A percentile compares a stretch with the other conserved stretches of the same genome.
Evolutionary conservation across 2,797 vertebrate species (phyloP).

Genomic region (Melanogrammus aeglefinus): DNA sequence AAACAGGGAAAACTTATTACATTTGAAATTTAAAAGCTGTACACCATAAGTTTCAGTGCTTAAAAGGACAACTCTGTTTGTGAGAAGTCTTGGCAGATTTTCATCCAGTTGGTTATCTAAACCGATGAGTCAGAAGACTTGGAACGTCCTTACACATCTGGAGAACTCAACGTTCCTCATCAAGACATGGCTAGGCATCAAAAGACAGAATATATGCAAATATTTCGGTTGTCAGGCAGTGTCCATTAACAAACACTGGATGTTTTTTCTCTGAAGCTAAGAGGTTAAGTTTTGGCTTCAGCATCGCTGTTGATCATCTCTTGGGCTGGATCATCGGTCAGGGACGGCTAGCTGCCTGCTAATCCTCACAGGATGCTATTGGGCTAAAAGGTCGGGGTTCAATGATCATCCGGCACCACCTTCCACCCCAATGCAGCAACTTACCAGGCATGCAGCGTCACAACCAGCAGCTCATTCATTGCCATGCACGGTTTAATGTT

Average conservation of each 20-base stretch:
- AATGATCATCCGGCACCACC: conserved; percentile 32
- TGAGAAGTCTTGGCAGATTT: conserved; percentile 11
- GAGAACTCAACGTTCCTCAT: not conserved
- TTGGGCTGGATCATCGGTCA: conserved; percentile 59
- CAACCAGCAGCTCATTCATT: conserved; percentile 42
- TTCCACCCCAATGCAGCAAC: conserved; percentile 52
- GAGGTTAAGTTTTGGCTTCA: too few relatives aligned
- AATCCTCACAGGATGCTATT: conserved; percentile 23
- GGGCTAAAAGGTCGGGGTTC: conserved; percentile 43
- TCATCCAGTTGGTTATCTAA: not conserved
- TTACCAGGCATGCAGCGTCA: conserved; percentile 65
- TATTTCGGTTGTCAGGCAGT: not conserved
- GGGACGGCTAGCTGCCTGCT: conserved; percentile 28
- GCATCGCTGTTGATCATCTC: not conserved
- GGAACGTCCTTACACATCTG: not conserved
- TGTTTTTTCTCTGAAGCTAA: too few relatives aligned
- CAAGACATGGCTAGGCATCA: not conserved
- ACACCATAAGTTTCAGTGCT: conserved; percentile 20
- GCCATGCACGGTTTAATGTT: not conserved
- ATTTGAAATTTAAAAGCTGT: not conserved
- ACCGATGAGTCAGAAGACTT: not conserved
- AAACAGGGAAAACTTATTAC: not conserved
- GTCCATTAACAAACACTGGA: not conserved
- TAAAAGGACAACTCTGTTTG: conserved; percentile 21
- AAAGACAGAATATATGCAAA: not conserved